A percentile compares a stretch with the other conserved stretches of the same genome.
Evolutionary conservation across 1,140 invertebrate genomes (phyloP).

Genomic region (Reticulitermes speratus): DNA sequence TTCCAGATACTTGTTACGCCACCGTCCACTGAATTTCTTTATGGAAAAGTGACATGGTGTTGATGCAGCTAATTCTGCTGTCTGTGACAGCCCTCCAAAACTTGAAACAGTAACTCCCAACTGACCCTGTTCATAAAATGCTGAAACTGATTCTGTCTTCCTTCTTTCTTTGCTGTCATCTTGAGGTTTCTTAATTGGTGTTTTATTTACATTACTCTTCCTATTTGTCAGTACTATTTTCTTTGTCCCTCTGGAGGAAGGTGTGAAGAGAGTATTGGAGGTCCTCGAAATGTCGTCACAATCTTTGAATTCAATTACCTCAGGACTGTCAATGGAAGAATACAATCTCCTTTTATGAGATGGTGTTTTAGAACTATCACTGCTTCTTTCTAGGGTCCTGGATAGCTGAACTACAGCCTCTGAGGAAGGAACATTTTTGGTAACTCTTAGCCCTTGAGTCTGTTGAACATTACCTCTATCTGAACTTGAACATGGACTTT

Average conservation of each 20-base stretch:
- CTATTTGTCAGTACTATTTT: not conserved
- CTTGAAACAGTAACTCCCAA: too few species aligned
- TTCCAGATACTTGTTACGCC: not conserved
- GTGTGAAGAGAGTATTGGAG: not conserved
- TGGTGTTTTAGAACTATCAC: not conserved
- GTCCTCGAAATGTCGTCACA: not conserved
- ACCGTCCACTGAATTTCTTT: not conserved
- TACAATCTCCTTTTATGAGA: not conserved
- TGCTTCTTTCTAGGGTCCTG: not conserved
- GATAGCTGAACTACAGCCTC: not conserved
- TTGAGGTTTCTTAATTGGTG: not conserved
- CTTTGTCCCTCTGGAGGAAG: not conserved
- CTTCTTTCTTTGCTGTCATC: not conserved
- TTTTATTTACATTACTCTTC: not conserved
- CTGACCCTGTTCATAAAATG: not conserved
- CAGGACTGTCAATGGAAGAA: not conserved
- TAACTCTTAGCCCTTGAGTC: not conserved
- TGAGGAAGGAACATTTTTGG: not conserved
- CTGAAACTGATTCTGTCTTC: not conserved
- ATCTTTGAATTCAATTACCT: not conserved
- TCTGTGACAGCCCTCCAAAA: not conserved
- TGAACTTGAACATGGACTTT: not conserved
- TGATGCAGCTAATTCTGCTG: not conserved
- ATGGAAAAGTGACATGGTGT: not conserved
- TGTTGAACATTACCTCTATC: not conserved